These are phyloP conservation scores for Vireo altiloquus DNA, from an alignment of 2,113 vertebrate genomes.

Conservation along the genomic window DNA sequence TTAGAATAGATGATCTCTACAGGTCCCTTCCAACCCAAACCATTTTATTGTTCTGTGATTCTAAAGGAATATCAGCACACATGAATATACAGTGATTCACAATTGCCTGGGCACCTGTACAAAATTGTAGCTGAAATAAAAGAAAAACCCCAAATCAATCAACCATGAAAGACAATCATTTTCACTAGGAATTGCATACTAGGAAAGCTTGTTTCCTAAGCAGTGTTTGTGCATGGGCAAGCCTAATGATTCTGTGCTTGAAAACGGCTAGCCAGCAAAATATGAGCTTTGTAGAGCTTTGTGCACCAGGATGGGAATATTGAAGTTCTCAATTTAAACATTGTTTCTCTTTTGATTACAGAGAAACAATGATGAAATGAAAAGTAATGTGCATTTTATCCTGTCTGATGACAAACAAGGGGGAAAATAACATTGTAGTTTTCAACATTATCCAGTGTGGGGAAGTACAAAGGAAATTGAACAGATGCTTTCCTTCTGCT, in stretches of 20 bases:
- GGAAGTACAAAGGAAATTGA: constrained; percentile 45
- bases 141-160: background rate
- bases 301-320: background rate
- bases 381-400: background rate
- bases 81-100: background rate
- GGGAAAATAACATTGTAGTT: background rate
- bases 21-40: background rate
- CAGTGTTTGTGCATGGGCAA: background rate
- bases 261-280: constrained; percentile 42
- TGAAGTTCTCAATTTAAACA: constrained; percentile 8
- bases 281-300: constrained; percentile 15
- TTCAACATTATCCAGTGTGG: constrained; percentile 11
- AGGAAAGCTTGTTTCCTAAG: background rate
- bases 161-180: background rate
- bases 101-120: background rate
- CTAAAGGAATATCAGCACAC: background rate
- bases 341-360: constrained; percentile 32
- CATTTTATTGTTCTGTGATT: rapidly evolving
- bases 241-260: constrained; percentile 25
- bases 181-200: background rate
- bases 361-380: constrained; percentile 4
- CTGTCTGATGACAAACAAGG: background rate
- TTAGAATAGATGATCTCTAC: background rate
- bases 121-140: background rate
- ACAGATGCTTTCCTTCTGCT: background rate